Evolutionary conservation across 1,140 invertebrate genomes (phyloP).

Genomic region (Bombus fervidus): DNA sequence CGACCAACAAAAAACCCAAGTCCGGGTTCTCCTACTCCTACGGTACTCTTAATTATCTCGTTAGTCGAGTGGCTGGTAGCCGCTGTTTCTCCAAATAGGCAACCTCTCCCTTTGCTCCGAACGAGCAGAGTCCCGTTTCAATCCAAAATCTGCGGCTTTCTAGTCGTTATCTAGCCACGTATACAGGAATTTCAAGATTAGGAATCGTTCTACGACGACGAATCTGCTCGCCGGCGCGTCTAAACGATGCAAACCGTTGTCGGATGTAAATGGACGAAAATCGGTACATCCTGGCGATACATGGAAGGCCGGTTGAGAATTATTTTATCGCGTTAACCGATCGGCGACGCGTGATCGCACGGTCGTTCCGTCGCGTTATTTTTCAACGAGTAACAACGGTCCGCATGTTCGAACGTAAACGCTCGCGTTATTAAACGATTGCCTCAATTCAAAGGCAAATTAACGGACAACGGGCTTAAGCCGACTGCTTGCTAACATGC

Average conservation of each 20-base stretch:
- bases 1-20: constrained; percentile 73
- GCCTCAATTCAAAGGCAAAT: constrained; percentile 78
- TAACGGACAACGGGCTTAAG: constrained; percentile 78
- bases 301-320: not conserved
- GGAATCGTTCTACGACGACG: not conserved
- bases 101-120: not conserved
- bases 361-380: constrained; percentile 30
- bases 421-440: constrained; percentile 72
- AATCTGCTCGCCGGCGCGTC: too few relatives aligned
- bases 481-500: constrained; percentile 77
- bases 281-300: not conserved
- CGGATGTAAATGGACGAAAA: too few relatives aligned
- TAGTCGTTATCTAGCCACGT: not conserved
- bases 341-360: not conserved
- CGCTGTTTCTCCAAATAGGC: constrained; percentile 35
- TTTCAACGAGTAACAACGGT: constrained; percentile 65
- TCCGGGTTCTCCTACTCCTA: constrained; percentile 62
- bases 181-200: not conserved
- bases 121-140: not conserved
- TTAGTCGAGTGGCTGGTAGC: constrained; percentile 66
- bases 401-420: constrained; percentile 55
- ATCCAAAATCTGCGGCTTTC: not conserved
- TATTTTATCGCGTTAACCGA: not conserved
- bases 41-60: constrained; percentile 77
- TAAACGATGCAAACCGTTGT: too few relatives aligned